A percentile compares a stretch with the other conserved stretches of the same genome.
These are phyloP conservation scores for Enteromius mattozi DNA, from an alignment of 2,797 vertebrate genomes.

Conservation along the genomic window DNA sequence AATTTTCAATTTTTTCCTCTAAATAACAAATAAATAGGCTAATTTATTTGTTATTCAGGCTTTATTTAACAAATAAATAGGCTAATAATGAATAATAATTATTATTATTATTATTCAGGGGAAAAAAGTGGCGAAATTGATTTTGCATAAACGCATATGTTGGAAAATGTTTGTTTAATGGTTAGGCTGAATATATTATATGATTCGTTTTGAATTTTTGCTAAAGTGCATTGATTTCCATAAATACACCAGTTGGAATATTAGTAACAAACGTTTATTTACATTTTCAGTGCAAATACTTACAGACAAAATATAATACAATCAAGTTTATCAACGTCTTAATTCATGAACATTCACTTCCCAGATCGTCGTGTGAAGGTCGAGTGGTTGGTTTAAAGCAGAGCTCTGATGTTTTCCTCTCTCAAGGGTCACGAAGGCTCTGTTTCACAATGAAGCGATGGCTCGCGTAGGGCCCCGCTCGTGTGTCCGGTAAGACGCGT, in stretches of 20 bases:
- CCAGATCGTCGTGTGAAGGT: slow-evolving; percentile 64
- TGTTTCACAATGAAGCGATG: slow-evolving; percentile 4
- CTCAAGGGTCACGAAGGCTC: neutral
- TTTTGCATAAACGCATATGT: neutral
- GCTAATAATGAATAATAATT: no score
- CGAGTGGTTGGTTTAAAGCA: slow-evolving; percentile 74
- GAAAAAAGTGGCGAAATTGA: neutral
- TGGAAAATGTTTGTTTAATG: neutral
- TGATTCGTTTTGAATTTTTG: neutral
- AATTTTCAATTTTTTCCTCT: no score
- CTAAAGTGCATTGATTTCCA: neutral
- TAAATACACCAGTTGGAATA: slow-evolving; percentile 66
- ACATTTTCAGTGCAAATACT: slow-evolving; percentile 90
- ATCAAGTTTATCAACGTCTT: slow-evolving; percentile 65
- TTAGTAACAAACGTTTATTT: slow-evolving; percentile 94
- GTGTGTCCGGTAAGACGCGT: slow-evolving; percentile 29
- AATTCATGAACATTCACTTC: slow-evolving; percentile 72
- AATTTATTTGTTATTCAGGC: no score
- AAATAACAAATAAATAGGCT: no score
- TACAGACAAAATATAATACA: slow-evolving; percentile 82
- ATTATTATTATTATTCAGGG: neutral
- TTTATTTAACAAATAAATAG: no score
- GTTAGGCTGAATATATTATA: neutral
- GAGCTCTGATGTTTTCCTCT: neutral
- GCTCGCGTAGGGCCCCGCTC: neutral